phyloP scores from a whole-genome alignment of 2,888 invertebrate species.

The Peribatodes rhomboidaria region DNA sequence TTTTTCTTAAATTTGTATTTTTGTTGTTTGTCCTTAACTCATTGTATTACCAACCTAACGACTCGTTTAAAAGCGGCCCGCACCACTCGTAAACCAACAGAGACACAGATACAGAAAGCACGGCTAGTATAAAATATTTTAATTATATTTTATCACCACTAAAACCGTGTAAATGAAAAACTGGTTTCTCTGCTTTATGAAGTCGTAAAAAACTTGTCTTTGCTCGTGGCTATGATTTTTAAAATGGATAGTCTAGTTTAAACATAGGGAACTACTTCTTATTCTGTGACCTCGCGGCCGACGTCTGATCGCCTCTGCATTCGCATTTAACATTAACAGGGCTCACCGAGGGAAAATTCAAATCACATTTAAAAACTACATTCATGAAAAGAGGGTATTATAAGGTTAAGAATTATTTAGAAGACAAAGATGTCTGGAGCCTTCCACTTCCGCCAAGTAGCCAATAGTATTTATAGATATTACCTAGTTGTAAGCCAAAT shows the following conservation, averaged over 20 bases:
- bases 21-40: slow-evolving; percentile 21
- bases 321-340: too few species aligned
- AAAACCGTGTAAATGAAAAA: slow-evolving; percentile 86
- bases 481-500: too few species aligned
- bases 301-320: too few species aligned
- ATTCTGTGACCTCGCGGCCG: too few species aligned
- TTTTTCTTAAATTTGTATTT: too few species aligned
- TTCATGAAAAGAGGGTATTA: too few species aligned
- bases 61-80: slow-evolving; percentile 68
- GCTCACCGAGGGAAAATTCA: too few species aligned
- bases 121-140: slow-evolving; percentile 83
- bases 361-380: too few species aligned
- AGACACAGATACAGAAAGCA: slow-evolving; percentile 74
- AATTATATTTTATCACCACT: slow-evolving; percentile 86
- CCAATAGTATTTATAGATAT: too few species aligned
- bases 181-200: slow-evolving; percentile 81
- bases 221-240: slow-evolving; percentile 44
- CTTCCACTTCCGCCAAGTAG: too few species aligned
- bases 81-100: slow-evolving; percentile 75
- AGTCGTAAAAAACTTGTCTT: slow-evolving; percentile 85
- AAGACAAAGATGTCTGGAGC: too few species aligned
- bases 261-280: background rate
- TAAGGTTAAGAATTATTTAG: too few species aligned
- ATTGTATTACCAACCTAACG: slow-evolving; percentile 59
- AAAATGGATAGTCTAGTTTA: background rate